phyloP scores from a whole-genome alignment of 2,797 vertebrate species.

The Brachymystax lenok region DNA sequence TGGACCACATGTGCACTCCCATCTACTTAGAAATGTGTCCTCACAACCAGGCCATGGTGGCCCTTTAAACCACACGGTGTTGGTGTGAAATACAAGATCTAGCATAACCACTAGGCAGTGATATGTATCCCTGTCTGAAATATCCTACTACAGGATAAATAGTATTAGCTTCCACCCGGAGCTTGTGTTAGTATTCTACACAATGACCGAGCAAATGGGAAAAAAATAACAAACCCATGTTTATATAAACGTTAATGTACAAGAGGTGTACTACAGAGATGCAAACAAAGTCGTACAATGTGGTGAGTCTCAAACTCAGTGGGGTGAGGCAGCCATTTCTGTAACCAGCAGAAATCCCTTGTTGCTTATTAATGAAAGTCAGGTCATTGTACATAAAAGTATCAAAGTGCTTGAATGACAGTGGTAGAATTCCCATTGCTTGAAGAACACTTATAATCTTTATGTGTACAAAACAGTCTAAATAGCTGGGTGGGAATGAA shows the following conservation, averaged over 20 bases:
- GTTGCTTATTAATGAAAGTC: slow-evolving; percentile 7
- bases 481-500: neutral
- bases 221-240: neutral
- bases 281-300: slow-evolving; percentile 6
- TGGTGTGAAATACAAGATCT: neutral
- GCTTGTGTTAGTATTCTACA: slow-evolving; percentile 37
- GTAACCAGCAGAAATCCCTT: slow-evolving; percentile 75
- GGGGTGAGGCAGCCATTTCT: slow-evolving; percentile 62
- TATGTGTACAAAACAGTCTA: neutral
- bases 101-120: neutral
- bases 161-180: slow-evolving; percentile 9
- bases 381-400: neutral
- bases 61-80: neutral
- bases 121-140: slow-evolving; percentile 43
- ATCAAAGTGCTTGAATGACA: neutral
- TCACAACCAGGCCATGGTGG: neutral
- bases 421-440: neutral
- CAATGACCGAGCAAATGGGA: slow-evolving; percentile 21
- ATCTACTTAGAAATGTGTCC: slow-evolving; percentile 16
- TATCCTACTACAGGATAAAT: slow-evolving; percentile 17
- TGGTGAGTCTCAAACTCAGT: slow-evolving; percentile 54
- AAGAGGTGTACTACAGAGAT: slow-evolving; percentile 33
- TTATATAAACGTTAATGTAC: slow-evolving; percentile 11
- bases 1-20: slow-evolving; percentile 48
- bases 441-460: neutral